These are phyloP conservation scores for Microchirus variegatus DNA, from an alignment of 2,797 vertebrate species.

Conservation along the genomic window DNA sequence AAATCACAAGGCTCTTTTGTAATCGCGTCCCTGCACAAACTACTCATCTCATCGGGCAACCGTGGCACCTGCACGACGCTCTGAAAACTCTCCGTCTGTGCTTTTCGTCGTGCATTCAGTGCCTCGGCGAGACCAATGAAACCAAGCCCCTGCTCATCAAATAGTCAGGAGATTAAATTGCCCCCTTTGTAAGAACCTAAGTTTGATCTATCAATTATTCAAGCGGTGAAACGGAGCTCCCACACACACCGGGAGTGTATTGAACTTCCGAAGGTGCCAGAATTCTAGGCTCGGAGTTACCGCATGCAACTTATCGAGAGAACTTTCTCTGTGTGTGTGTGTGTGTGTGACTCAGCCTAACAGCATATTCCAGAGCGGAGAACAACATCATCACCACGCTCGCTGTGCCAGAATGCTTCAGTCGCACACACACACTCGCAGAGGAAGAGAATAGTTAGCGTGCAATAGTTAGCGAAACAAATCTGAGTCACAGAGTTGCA, in stretches of 20 bases:
- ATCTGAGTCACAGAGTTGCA: neutral
- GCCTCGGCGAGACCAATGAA: conserved; percentile 61
- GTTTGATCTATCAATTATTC: conserved; percentile 82
- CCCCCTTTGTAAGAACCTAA: conserved; percentile 76
- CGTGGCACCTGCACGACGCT: conserved; percentile 40
- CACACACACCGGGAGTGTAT: conserved; percentile 70
- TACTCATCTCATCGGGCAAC: conserved; percentile 20
- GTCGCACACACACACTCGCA: neutral
- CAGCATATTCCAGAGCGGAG: conserved; percentile 30
- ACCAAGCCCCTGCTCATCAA: conserved; percentile 72
- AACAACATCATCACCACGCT: conserved; percentile 39
- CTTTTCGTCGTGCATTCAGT: conserved; percentile 50
- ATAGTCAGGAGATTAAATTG: conserved; percentile 82
- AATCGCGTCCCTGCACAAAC: conserved; percentile 6
- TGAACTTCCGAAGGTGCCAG: conserved; percentile 71
- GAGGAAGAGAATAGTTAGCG: rapidly evolving
- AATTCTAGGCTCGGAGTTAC: conserved; percentile 60
- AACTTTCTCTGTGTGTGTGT: conserved; percentile 48
- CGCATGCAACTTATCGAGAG: conserved; percentile 52
- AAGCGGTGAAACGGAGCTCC: conserved; percentile 73
- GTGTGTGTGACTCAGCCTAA: conserved; percentile 23
- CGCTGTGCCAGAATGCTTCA: neutral
- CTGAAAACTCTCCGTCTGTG: conserved; percentile 36
- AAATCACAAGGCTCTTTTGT: neutral
- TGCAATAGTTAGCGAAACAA: neutral